Conservation (phyloP, 2,888 invertebrate species). For the Zeuzera pyrina region DNA sequence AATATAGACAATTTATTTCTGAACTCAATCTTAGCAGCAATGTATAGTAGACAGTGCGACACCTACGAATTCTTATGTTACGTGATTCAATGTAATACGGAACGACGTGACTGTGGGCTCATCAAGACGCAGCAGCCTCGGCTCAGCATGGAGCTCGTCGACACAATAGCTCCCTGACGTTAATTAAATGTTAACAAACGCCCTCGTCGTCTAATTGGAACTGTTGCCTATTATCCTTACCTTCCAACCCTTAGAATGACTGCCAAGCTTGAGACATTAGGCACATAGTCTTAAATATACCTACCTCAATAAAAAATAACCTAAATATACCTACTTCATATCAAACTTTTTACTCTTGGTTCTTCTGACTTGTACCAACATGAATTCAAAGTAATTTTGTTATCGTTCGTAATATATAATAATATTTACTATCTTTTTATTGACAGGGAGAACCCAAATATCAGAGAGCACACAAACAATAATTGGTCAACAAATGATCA, state of each 20-base stretch:
- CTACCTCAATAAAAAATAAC: too few relatives aligned
- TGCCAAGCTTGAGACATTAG: constrained; percentile 41
- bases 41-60: background rate
- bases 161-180: constrained; percentile 67
- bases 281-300: background rate
- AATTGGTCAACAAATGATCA: too few relatives aligned
- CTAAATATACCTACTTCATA: constrained; percentile 36
- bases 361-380: constrained; percentile 24
- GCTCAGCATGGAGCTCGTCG: constrained; percentile 49
- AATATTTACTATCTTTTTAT: too few relatives aligned
- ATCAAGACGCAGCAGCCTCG: constrained; percentile 36
- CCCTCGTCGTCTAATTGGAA: constrained; percentile 72
- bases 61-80: background rate
- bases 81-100: constrained; percentile 38
- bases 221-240: constrained; percentile 72
- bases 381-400: too few relatives aligned
- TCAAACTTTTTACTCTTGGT: constrained; percentile 44
- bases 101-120: constrained; percentile 37
- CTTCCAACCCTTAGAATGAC: constrained; percentile 59
- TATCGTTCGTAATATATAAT: background rate
- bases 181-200: constrained; percentile 74
- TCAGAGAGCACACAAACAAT: too few relatives aligned
- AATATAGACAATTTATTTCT: too few relatives aligned
- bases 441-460: too few relatives aligned
- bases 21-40: too few relatives aligned